phyloP scores from a whole-genome alignment of 2,797 vertebrate species.

The Argentina silus region DNA sequence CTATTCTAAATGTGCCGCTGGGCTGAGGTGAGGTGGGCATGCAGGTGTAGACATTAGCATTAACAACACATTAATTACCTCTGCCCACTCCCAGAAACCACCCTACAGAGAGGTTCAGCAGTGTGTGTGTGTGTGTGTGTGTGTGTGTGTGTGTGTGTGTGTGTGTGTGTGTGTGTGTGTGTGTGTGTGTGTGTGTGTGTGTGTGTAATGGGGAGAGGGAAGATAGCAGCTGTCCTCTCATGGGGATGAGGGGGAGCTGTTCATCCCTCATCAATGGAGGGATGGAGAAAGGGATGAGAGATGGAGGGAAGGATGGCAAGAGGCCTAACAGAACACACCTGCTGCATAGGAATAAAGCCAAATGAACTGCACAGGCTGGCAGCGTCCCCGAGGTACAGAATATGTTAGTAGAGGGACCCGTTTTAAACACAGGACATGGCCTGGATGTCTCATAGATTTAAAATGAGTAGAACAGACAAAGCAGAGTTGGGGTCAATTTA shows the following conservation, averaged over 20 bases:
- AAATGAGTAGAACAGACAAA: too few relatives aligned
- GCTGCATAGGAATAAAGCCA: constrained; percentile 8
- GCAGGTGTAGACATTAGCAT: constrained; percentile 31
- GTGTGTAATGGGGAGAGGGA: background rate
- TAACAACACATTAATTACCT: constrained; percentile 53
- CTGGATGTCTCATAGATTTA: background rate
- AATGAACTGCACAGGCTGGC: background rate
- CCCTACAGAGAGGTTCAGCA: constrained; percentile 8
- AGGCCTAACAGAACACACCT: background rate
- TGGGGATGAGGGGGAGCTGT: constrained; percentile 8
- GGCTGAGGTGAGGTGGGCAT: constrained; percentile 28
- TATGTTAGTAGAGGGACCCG: background rate
- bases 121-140: background rate
- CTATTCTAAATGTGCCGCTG: constrained; percentile 44
- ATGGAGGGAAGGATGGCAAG: background rate
- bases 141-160: background rate
- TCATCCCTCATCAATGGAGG: background rate
- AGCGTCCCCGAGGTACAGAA: background rate
- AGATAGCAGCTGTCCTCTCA: constrained; percentile 2
- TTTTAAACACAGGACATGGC: background rate
- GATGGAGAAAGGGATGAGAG: background rate
- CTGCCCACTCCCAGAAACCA: constrained; percentile 27
- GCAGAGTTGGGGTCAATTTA: too few relatives aligned
- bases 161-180: constrained; percentile 16
- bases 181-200: background rate